Evolutionary conservation across 2,888 invertebrate genomes (phyloP).

Genomic region (Amblyjoppa proteus): DNA sequence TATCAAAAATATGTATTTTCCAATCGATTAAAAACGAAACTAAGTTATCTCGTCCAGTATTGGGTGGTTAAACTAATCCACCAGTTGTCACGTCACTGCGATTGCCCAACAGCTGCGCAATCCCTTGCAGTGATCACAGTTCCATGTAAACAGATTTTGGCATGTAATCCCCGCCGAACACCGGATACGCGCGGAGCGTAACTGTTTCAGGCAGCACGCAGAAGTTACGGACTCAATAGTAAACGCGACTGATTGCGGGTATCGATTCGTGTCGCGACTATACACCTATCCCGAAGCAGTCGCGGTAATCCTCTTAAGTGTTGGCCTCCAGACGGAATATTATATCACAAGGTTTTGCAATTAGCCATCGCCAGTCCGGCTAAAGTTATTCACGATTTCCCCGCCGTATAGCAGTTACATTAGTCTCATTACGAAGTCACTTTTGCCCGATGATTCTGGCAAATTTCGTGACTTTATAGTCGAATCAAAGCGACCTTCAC

Average conservation of each 20-base stretch:
- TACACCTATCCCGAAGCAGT: background rate
- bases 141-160: background rate
- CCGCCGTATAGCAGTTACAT: background rate
- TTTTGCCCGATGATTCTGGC: background rate
- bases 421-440: background rate
- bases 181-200: background rate
- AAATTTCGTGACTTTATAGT: conserved; percentile 20
- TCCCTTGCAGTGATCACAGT: background rate
- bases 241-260: background rate
- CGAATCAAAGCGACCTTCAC: background rate
- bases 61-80: no score
- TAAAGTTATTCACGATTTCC: background rate
- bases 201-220: background rate
- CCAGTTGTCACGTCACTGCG: no score
- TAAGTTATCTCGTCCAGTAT: no score
- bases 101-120: no score
- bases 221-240: background rate
- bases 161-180: background rate
- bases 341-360: background rate
- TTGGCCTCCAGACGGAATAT: background rate
- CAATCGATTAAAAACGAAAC: no score
- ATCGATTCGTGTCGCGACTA: background rate
- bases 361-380: background rate
- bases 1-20: no score
- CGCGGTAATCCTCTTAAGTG: background rate